Evolutionary conservation across 2,888 invertebrate genomes (phyloP).

Genomic region (Apamea sordens): DNA sequence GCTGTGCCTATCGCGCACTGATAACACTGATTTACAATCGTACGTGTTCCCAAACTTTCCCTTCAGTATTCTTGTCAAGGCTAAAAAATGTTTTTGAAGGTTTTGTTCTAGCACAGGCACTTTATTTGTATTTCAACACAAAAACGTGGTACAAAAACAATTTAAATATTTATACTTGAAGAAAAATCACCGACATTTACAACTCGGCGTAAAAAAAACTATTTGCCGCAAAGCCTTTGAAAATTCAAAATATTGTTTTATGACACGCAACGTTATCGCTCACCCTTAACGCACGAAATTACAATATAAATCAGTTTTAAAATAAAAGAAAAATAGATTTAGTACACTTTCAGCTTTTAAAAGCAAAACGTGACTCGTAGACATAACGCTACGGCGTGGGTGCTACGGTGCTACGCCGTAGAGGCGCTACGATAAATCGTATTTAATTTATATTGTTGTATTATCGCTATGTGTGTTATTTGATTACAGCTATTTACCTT

Average conservation of each 20-base stretch:
- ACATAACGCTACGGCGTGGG: conserved; percentile 72
- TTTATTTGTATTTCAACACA: neutral
- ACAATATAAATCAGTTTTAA: conserved; percentile 66
- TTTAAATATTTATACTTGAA: conserved; percentile 30
- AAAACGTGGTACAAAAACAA: conserved; percentile 10
- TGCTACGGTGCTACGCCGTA: conserved; percentile 71
- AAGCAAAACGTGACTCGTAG: conserved; percentile 70
- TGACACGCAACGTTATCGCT: conserved; percentile 75
- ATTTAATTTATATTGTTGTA: conserved; percentile 63
- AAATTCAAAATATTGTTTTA: conserved; percentile 74
- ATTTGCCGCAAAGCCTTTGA: conserved; percentile 63
- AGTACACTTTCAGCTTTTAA: conserved; percentile 55
- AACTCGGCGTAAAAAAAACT: conserved; percentile 44
- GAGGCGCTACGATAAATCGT: conserved; percentile 75
- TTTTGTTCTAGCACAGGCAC: neutral
- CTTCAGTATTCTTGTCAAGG: conserved; percentile 28
- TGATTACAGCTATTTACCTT: conserved; percentile 55
- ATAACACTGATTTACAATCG: conserved; percentile 54
- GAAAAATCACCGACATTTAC: conserved; percentile 48
- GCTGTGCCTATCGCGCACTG: conserved; percentile 27
- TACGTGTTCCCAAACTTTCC: conserved; percentile 47
- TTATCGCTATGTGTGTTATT: conserved; percentile 60
- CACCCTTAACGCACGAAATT: conserved; percentile 60
- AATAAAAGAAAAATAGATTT: conserved; percentile 64
- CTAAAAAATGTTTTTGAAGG: conserved; percentile 15